Evolutionary conservation across 2,113 vertebrate species (phyloP).

Genomic region (Epinephelus moara): DNA sequence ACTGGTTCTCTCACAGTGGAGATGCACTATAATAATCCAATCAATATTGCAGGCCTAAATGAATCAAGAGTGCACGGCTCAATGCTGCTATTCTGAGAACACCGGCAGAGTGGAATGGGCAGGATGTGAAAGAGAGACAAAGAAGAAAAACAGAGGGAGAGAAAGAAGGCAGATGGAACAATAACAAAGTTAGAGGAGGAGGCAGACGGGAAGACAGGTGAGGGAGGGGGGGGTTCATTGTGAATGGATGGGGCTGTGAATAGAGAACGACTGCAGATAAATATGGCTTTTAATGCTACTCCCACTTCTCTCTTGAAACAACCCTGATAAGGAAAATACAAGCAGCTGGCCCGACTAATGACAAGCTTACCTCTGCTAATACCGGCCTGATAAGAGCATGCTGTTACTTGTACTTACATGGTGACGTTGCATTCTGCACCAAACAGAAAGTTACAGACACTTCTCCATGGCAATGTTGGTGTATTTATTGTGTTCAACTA

Average conservation of each 20-base stretch:
- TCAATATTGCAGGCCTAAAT: conserved; percentile 77
- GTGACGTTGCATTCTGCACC: conserved; percentile 20
- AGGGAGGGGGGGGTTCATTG: conserved; percentile 29
- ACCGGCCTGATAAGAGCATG: conserved; percentile 12
- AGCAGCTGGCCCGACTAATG: conserved; percentile 31
- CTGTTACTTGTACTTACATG: conserved; percentile 13
- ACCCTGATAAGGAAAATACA: conserved; percentile 44
- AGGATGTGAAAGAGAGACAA: conserved; percentile 61
- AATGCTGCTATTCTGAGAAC: conserved; percentile 72
- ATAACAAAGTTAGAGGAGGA: conserved; percentile 74
- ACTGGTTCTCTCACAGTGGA: conserved; percentile 56
- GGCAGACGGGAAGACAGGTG: conserved; percentile 59
- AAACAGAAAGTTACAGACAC: conserved; percentile 22
- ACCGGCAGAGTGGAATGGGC: conserved; percentile 46
- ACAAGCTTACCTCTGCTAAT: conserved; percentile 14
- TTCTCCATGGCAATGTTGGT: conserved; percentile 15
- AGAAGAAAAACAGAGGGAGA: conserved; percentile 13
- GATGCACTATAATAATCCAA: conserved; percentile 75
- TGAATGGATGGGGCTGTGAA: conserved; percentile 61
- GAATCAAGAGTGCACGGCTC: conserved; percentile 68
- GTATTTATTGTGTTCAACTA: conserved; percentile 5
- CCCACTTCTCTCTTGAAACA: conserved; percentile 52
- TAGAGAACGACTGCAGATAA: conserved; percentile 48
- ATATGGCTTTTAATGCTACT: conserved; percentile 55
- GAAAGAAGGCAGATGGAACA: conserved; percentile 60